phyloP scores from a whole-genome alignment of 1,140 invertebrate species.

The Trichonephila clavata region DNA sequence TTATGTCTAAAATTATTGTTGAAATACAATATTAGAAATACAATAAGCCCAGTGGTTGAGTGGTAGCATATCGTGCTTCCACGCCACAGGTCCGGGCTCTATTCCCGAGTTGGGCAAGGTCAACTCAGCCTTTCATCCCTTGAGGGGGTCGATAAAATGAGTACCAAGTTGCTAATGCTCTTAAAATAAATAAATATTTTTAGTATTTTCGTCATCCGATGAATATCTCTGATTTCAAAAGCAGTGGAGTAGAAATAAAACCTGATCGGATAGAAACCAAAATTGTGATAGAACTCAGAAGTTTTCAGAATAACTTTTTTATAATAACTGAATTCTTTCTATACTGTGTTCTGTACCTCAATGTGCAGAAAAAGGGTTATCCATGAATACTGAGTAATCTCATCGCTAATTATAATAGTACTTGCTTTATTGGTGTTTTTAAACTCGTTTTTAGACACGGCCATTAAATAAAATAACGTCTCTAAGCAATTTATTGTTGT shows the following conservation, averaged over 20 bases:
- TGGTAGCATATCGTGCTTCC: too few species aligned
- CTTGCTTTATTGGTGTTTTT: neutral
- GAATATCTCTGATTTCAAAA: conserved; percentile 6
- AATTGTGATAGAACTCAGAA: conserved; percentile 13
- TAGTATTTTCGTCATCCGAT: neutral
- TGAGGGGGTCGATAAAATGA: too few species aligned
- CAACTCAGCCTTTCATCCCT: too few species aligned
- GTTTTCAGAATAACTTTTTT: neutral
- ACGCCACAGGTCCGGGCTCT: too few species aligned
- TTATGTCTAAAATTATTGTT: too few species aligned
- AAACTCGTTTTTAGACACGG: neutral
- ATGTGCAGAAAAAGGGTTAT: conserved; percentile 37
- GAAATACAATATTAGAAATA: too few species aligned
- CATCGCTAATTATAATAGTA: neutral
- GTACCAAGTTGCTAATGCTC: too few species aligned
- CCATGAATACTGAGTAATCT: conserved; percentile 54
- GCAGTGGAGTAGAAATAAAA: neutral
- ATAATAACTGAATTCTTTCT: neutral
- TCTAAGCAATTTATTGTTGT: neutral
- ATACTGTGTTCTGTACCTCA: conserved; percentile 40
- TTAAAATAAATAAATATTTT: too few species aligned
- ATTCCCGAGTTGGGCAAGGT: too few species aligned
- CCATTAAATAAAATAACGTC: neutral
- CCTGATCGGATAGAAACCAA: neutral
- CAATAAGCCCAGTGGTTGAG: too few species aligned